Base-by-base conservation (phyloP, 2,797 vertebrate species). In the Crax fasciolata region DNA sequence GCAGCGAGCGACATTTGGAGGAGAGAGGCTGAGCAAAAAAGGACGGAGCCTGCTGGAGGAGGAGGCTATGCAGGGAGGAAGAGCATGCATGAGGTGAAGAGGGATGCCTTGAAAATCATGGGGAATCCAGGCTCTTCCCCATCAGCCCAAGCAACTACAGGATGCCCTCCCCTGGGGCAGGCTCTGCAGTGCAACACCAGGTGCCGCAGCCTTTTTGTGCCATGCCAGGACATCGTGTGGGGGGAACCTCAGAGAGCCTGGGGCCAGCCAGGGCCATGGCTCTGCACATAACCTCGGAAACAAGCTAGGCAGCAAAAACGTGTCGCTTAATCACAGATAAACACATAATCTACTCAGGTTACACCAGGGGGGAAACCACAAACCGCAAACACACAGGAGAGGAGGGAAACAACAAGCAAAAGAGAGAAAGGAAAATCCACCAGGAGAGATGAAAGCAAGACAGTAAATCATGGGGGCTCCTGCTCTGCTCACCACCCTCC, bases 341-440 rank as follows among this genome's bases (percentile, higher is more conserved):
- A 90, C 71, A 82, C 76, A 86, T 86, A 20, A 88, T 93, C 93
- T 91, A 58, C 94, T 94, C 87, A 93, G 90, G 88, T 97, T 95
- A 90, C 80, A 0, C 52, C 35, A n/a, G 71, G 16, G 52, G 66
- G 70, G 39, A 93, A 94, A 88, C 83, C 94, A 91, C 90, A 93
- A 95, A 87, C 90, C 88, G 91, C n/a, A 3, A 70, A 70, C 65
- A 92, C 87, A 78, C 66, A 84, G 82, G 87, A 93, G 85, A 91
- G 54, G 63, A 91, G 80, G 66, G 77, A 52, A 90, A 88, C 80
- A 87, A 55, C 61, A 70, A 87, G 80, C 63, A 32, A 73, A 90
- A 74, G 17, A 19, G 59, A 92, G 77, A 76, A 82, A 84, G 44
- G 75, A 84, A 88, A 93, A 88, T 79, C 76, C 48, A 73, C 43